Conservation (phyloP, 2,797 vertebrate species). For the Eidolon dupreanum region DNA sequence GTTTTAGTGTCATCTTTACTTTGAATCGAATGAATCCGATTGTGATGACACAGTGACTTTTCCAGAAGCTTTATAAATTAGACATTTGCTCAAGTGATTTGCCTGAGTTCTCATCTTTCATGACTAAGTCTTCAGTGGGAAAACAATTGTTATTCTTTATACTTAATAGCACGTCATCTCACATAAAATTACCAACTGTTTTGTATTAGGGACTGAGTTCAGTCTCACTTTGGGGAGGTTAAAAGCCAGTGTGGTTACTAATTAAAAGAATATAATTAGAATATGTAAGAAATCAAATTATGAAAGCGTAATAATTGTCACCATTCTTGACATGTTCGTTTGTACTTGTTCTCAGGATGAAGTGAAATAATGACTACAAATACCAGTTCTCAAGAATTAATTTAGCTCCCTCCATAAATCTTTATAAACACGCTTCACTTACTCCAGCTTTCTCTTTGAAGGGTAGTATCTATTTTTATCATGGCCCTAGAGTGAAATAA, state of each 20-base stretch:
- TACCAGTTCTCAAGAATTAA: slow-evolving; percentile 46
- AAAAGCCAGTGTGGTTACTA: slow-evolving; percentile 60
- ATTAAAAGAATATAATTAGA: slow-evolving; percentile 78
- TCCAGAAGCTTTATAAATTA: slow-evolving; percentile 43
- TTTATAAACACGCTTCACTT: slow-evolving; percentile 56
- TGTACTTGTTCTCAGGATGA: slow-evolving; percentile 66
- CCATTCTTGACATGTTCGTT: slow-evolving; percentile 64
- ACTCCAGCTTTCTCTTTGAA: slow-evolving; percentile 33
- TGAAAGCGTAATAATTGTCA: slow-evolving; percentile 68
- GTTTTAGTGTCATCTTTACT: background rate
- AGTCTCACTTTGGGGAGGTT: slow-evolving; percentile 33
- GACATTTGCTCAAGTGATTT: slow-evolving; percentile 39
- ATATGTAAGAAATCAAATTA: slow-evolving; percentile 71
- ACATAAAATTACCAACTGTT: slow-evolving; percentile 56
- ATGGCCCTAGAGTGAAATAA: slow-evolving; percentile 39
- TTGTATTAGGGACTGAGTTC: slow-evolving; percentile 38
- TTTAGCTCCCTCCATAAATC: slow-evolving; percentile 60
- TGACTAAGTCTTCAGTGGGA: slow-evolving; percentile 46
- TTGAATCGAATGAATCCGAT: background rate
- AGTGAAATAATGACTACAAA: slow-evolving; percentile 52
- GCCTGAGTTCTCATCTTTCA: slow-evolving; percentile 35
- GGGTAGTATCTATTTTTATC: slow-evolving; percentile 59
- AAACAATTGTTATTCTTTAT: slow-evolving; percentile 67
- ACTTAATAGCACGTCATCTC: slow-evolving; percentile 63
- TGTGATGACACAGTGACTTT: slow-evolving; percentile 2